These are phyloP conservation scores for Macropodus opercularis DNA, from an alignment of 2,797 vertebrate species.

Conservation along the genomic window DNA sequence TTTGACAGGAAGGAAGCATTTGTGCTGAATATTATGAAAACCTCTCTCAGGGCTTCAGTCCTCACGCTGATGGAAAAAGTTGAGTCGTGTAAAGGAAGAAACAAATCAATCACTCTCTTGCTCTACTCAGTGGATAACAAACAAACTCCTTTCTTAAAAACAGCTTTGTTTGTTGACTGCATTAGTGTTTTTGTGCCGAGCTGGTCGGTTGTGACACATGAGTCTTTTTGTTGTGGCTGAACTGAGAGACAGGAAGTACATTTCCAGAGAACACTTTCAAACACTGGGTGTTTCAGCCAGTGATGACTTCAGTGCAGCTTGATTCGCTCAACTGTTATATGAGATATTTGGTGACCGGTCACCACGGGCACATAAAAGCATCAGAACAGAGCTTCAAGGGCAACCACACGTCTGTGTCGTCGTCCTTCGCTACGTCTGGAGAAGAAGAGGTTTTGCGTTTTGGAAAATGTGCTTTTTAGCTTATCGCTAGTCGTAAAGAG, in stretches of 20 bases:
- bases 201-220: conserved; percentile 23
- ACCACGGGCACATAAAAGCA: neutral
- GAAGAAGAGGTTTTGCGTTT: neutral
- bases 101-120: conserved; percentile 41
- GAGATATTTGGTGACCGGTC: too few relatives aligned
- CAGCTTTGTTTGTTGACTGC: neutral
- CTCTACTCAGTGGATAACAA: conserved; percentile 14
- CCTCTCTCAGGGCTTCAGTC: conserved; percentile 42
- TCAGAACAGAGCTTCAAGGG: neutral
- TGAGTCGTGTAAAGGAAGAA: conserved; percentile 38
- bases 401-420: neutral
- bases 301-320: conserved; percentile 17
- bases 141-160: conserved; percentile 19
- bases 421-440: neutral
- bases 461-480: neutral
- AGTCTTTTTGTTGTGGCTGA: conserved; percentile 28
- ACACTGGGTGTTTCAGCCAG: conserved; percentile 36
- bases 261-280: conserved; percentile 54
- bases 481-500: neutral
- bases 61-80: conserved; percentile 36
- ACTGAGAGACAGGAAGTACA: conserved; percentile 45
- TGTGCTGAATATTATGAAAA: conserved; percentile 69
- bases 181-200: conserved; percentile 5
- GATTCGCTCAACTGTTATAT: conserved; percentile 9
- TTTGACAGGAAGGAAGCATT: conserved; percentile 73